phyloP scores from a whole-genome alignment of 2,113 vertebrate species.

The Todiramphus chloris region DNA sequence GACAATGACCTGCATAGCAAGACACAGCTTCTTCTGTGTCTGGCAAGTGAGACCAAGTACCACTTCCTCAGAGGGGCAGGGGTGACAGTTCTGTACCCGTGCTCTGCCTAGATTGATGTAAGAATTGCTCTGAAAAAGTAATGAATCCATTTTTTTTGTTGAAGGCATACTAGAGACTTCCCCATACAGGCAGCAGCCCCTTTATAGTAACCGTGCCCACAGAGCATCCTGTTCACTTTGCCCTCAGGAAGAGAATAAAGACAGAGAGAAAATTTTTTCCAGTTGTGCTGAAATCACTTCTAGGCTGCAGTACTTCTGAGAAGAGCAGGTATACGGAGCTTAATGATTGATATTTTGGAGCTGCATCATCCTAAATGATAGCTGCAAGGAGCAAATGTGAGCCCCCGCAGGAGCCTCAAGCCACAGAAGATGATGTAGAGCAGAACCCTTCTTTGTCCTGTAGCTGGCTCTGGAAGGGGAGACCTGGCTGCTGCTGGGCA shows the following conservation, averaged over 20 bases:
- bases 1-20: background rate
- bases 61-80: background rate
- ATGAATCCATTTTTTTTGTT: background rate
- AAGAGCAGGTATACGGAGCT: background rate
- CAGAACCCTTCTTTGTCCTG: background rate
- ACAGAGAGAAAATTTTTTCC: background rate
- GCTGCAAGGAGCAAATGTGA: background rate
- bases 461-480: background rate
- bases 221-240: background rate
- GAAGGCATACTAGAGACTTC: background rate
- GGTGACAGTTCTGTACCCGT: background rate
- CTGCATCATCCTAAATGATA: background rate
- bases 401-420: background rate
- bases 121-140: background rate
- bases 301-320: background rate
- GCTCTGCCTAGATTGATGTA: background rate
- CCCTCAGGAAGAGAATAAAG: background rate
- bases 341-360: background rate
- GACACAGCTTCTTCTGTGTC: background rate
- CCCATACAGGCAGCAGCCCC: background rate
- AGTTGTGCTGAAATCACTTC: background rate
- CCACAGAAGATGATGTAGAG: rapidly evolving
- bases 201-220: background rate
- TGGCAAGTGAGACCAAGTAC: background rate
- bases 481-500: background rate